A percentile compares a stretch with the other conserved stretches of the same genome.
Evolutionary conservation across 2,113 vertebrate genomes (phyloP).

Genomic region (Prunella fulvescens): DNA sequence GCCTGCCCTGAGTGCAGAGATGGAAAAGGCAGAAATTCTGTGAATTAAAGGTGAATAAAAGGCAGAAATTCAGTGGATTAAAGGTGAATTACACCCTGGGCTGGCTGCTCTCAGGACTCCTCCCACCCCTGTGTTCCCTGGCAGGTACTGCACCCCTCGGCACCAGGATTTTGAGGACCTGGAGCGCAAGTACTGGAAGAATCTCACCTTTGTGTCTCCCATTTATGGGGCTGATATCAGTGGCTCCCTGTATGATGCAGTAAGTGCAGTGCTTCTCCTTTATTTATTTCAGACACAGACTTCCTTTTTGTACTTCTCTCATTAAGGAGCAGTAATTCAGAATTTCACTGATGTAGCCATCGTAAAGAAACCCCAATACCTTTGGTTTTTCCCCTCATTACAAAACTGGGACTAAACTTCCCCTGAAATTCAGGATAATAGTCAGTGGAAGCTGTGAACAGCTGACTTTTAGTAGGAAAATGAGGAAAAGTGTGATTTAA

Average conservation of each 20-base stretch:
- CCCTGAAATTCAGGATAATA: neutral
- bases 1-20: neutral
- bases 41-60: neutral
- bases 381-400: neutral
- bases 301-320: neutral
- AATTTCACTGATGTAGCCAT: neutral
- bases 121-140: neutral
- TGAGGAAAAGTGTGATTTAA: neutral
- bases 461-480: neutral
- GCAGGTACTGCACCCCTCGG: conserved; percentile 91
- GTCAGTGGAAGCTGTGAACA: neutral
- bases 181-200: conserved; percentile 99
- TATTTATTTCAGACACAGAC: rapidly evolving
- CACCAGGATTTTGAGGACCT: conserved; percentile 97
- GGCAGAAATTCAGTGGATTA: rapidly evolving
- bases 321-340: neutral
- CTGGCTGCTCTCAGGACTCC: neutral
- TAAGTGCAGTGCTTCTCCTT: conserved; percentile 62
- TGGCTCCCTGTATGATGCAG: conserved; percentile 93
- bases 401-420: neutral
- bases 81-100: too few species aligned
- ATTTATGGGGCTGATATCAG: conserved; percentile 97
- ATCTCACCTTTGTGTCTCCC: conserved; percentile 93
- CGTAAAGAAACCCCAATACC: neutral
- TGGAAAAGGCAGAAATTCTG: neutral